Percentiles rank a stretch among this genome's conserved stretches.
phyloP scores from a whole-genome alignment of 2,113 vertebrate species.

The Chaenogobius annularis region DNA sequence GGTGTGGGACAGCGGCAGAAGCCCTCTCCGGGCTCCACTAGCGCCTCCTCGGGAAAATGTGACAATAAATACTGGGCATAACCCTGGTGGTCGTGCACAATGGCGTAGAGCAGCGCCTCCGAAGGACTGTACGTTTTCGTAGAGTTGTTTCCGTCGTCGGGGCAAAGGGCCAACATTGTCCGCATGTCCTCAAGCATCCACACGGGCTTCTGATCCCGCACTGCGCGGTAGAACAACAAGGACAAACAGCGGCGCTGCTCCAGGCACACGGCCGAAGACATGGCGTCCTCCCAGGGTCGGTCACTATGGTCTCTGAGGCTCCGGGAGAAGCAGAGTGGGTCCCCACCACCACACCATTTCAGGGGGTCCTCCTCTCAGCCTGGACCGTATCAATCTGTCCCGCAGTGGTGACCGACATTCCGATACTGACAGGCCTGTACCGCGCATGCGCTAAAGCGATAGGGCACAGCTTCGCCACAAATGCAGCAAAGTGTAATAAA shows the following conservation, averaged over 20 bases:
- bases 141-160: conserved; percentile 80
- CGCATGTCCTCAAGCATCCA: conserved; percentile 92
- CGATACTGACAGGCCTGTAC: neutral
- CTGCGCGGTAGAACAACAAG: conserved; percentile 87
- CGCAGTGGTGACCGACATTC: neutral
- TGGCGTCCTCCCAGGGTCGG: conserved; percentile 9
- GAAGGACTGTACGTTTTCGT: conserved; percentile 82
- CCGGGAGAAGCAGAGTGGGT: neutral
- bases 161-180: conserved; percentile 86
- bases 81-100: conserved; percentile 86
- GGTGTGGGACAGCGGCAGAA: conserved; percentile 84
- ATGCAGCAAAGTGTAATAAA: neutral
- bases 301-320: neutral
- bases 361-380: neutral
- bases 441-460: neutral
- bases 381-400: neutral
- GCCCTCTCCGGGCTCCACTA: conserved; percentile 82
- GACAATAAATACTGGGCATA: conserved; percentile 84
- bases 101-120: conserved; percentile 88
- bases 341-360: neutral
- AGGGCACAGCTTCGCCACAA: too few species aligned
- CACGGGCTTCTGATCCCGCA: conserved; percentile 86
- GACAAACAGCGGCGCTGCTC: conserved; percentile 79
- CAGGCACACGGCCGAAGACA: conserved; percentile 57
- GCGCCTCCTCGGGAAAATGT: conserved; percentile 80